Evolutionary conservation across 2,113 vertebrate genomes (phyloP).

Genomic region (Chroicocephalus ridibundus): DNA sequence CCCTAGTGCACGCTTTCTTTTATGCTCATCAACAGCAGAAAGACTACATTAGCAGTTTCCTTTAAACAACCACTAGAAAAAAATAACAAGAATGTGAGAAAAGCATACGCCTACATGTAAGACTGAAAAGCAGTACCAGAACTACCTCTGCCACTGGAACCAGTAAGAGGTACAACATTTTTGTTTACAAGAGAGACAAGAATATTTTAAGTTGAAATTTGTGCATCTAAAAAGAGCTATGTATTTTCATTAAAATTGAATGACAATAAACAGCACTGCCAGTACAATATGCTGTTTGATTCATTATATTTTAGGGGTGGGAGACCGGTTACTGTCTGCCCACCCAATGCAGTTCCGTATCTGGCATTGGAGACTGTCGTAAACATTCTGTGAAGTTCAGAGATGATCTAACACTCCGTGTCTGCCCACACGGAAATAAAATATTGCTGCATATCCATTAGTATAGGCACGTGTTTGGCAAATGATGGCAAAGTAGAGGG

Average conservation of each 20-base stretch:
- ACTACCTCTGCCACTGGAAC: not conserved
- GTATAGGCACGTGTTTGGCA: not conserved
- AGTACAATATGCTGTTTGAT: not conserved
- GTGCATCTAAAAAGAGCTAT: not conserved
- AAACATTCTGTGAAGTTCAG: not conserved
- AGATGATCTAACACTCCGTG: not conserved
- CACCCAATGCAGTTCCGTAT: not conserved
- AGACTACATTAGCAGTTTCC: not conserved
- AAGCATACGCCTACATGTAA: rapidly evolving
- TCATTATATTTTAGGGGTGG: not conserved
- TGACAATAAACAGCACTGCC: not conserved
- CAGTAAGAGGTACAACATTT: rapidly evolving
- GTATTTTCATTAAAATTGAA: not conserved
- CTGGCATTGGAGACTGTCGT: not conserved
- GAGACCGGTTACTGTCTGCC: not conserved
- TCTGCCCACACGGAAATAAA: not conserved
- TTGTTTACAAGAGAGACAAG: not conserved
- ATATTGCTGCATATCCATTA: not conserved
- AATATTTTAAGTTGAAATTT: not conserved
- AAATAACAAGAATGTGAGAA: not conserved
- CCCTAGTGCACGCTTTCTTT: not conserved
- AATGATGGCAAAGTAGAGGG: not conserved
- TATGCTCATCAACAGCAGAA: not conserved
- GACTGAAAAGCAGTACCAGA: not conserved
- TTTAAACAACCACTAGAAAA: not conserved